Percentiles rank a stretch among this genome's conserved stretches.
Conservation (phyloP, 2,113 vertebrate genomes). For the Crotalus tigris region DNA sequence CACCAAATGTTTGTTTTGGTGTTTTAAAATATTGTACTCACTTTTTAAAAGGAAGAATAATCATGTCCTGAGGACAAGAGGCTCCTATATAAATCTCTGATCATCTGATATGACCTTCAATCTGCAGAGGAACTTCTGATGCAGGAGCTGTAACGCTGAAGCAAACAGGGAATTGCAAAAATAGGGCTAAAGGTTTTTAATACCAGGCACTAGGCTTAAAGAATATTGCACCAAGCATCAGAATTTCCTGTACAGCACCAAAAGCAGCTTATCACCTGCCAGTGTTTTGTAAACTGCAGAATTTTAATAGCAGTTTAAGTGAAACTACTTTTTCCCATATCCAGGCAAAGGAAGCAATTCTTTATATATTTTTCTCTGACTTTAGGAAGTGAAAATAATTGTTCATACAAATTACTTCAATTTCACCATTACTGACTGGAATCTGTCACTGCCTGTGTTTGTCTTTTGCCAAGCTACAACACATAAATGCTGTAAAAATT, state of each 20-base stretch:
- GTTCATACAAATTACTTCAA: neutral
- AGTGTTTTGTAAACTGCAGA: neutral
- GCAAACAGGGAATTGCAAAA: neutral
- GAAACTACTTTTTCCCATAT: neutral
- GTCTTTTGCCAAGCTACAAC: neutral
- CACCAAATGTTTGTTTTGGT: neutral
- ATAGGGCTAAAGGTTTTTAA: neutral
- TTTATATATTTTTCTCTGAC: neutral
- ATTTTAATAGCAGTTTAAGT: neutral
- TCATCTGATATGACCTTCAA: neutral
- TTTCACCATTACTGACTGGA: neutral
- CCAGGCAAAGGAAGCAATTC: neutral
- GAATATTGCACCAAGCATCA: neutral
- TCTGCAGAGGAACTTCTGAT: neutral
- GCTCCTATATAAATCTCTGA: neutral
- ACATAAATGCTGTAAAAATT: neutral
- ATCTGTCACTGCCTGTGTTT: neutral
- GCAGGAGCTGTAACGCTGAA: neutral
- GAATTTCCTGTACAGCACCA: neutral
- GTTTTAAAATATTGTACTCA: neutral
- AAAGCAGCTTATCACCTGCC: neutral
- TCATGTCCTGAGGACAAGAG: neutral
- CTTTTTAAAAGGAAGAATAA: neutral
- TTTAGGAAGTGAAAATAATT: neutral
- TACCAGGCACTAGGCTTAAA: neutral